phyloP scores from a whole-genome alignment of 2,797 vertebrate genomes.

The Myiotriccus ornatus region DNA sequence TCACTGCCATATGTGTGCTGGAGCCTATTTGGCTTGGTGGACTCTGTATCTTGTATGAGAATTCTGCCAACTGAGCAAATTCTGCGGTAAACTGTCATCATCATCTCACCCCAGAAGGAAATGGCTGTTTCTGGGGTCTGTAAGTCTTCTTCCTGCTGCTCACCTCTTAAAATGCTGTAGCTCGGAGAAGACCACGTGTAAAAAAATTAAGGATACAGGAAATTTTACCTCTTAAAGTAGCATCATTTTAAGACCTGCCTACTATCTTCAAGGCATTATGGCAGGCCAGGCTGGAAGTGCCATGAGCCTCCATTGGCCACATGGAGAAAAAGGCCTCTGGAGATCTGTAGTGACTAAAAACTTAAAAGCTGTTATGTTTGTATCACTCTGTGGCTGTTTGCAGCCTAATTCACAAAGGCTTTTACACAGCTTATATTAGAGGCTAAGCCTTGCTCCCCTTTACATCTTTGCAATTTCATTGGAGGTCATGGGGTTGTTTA shows the following conservation, averaged over 20 bases:
- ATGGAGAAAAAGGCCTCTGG: neutral
- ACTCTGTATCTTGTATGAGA: neutral
- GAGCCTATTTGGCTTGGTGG: neutral
- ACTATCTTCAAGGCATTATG: neutral
- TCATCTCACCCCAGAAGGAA: neutral
- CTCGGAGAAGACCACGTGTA: fast-evolving
- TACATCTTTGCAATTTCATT: fast-evolving
- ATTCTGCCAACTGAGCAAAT: neutral
- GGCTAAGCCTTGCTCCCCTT: neutral
- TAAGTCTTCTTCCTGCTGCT: neutral
- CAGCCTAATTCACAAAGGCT: neutral
- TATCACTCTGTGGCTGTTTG: neutral
- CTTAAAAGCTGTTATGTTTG: neutral
- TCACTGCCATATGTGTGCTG: neutral
- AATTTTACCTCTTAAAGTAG: neutral
- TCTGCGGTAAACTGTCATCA: neutral
- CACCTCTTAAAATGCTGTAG: fast-evolving
- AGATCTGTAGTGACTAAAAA: neutral
- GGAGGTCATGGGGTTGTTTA: neutral
- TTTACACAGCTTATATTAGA: neutral
- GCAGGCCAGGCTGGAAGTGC: neutral
- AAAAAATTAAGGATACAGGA: neutral
- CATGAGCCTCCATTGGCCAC: fast-evolving
- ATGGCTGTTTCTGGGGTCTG: neutral
- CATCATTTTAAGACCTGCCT: neutral